Conservation (phyloP, 2,797 vertebrate species). For the Ctenopoma multispine region DNA sequence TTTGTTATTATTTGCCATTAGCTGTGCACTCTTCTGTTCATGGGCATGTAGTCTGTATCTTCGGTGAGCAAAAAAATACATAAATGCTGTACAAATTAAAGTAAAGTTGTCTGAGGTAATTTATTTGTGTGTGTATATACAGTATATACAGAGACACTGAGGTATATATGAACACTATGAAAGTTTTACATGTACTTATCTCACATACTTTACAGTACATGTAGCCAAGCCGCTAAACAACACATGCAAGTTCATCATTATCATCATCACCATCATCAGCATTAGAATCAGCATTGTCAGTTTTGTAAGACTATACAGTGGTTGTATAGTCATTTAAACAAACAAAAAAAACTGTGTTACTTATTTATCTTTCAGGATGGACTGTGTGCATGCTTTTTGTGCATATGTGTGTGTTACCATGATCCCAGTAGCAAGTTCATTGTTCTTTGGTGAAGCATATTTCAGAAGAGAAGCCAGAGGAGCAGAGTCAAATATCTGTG, state of each 20-base stretch:
- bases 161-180: too few relatives aligned
- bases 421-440: conserved; percentile 36
- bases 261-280: background rate
- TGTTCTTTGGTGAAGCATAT: conserved; percentile 26
- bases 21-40: background rate
- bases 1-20: conserved; percentile 12
- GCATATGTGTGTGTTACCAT: conserved; percentile 4
- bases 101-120: conserved; percentile 1
- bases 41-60: conserved; percentile 1
- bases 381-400: conserved; percentile 11
- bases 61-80: conserved; percentile 6
- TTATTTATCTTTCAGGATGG: background rate
- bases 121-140: background rate
- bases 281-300: too few relatives aligned
- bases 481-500: conserved; percentile 62
- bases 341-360: background rate
- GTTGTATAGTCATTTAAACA: background rate
- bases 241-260: conserved; percentile 12
- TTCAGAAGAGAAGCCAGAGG: conserved; percentile 47
- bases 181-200: too few relatives aligned
- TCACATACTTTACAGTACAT: background rate
- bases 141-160: too few relatives aligned
- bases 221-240: background rate
- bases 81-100: conserved; percentile 5
- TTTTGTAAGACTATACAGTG: conserved; percentile 18